Evolutionary conservation across 2,888 invertebrate genomes (phyloP), one percentile per base, ranked within the genome.

Genomic region (Ptychoptera contaminata): DNA sequence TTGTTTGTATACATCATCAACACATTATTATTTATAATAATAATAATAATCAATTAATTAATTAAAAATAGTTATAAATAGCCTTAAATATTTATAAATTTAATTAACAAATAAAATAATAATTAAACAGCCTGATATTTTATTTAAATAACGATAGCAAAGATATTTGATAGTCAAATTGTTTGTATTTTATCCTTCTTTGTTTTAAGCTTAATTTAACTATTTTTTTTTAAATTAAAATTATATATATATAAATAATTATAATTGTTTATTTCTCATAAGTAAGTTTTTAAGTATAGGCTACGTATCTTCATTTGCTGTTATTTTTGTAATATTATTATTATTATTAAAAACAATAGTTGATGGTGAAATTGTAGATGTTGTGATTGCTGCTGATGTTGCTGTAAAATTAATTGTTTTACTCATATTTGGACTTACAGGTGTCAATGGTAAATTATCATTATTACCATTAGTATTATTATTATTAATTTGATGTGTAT

Each of bases 281-380:
- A 65, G 56, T 52, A 65, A 58, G 55, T 61, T 62, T 56, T 65
- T 65, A 48, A 65, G 64, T 65, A 65, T 65, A 64, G 65, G 65
- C 65, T 65, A 65, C 66, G 65, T 66, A 50, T 65, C 63, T 48
- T 60, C 61, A 55, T 16, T 42, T 35, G 34, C 16, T 35, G 16
- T 42, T 34, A 35, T 42, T 23, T 42, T 30, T 34, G 34, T 42
- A n/a, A 5, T 23, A 23, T 23, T 23, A 23, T 5, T 23, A 7
- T 23, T 23, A 23, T 23, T 23, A 23, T 23, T 23, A 23, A 23
- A 23, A 23, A 23, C 7, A 8, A 23, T 23, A 23, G 23, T 23
- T 23, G 23, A 23, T 7, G 23, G 7, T 7, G 23, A 23, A 5
- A 34, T 40, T 46, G 46, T 46, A 52, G 44, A 55, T 55, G 45